Evolutionary conservation across 2,888 invertebrate species (phyloP).

Genomic region (Byasa hedistus): DNA sequence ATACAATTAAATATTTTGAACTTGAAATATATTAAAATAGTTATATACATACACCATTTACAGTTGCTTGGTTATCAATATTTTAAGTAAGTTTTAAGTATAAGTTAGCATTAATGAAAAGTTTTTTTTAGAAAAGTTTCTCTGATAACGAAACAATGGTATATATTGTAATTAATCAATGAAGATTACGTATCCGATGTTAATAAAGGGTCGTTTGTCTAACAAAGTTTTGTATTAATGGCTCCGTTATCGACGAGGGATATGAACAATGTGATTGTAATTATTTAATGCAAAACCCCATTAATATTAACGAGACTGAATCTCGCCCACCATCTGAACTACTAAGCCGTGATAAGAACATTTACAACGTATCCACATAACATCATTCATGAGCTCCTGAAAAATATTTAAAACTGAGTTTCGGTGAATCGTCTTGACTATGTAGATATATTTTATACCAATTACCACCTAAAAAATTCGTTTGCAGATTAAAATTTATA

Average conservation of each 20-base stretch:
- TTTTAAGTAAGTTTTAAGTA: too few relatives aligned
- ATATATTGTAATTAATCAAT: not conserved
- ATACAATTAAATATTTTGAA: too few relatives aligned
- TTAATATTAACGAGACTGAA: conserved; percentile 16
- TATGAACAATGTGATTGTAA: conserved; percentile 6
- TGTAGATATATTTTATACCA: too few relatives aligned
- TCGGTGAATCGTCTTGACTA: too few relatives aligned
- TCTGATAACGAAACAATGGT: not conserved
- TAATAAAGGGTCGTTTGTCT: conserved; percentile 9
- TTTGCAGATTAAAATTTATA: too few relatives aligned
- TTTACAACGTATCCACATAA: not conserved
- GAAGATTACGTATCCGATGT: not conserved
- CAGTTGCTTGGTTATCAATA: too few relatives aligned
- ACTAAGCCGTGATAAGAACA: not conserved
- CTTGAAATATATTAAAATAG: too few relatives aligned
- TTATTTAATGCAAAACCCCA: conserved; percentile 10
- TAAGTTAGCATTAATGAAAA: too few relatives aligned
- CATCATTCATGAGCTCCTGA: not conserved
- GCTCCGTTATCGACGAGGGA: not conserved
- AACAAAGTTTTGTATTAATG: conserved; percentile 16
- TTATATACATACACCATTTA: too few relatives aligned
- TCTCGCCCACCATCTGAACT: not conserved
- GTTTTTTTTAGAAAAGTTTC: not conserved
- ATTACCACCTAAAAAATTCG: too few relatives aligned
- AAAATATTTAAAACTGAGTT: not conserved